A percentile compares a stretch with the other conserved stretches of the same genome.
Conservation (phyloP, 2,888 invertebrate genomes). For the Hipparchia semele region DNA sequence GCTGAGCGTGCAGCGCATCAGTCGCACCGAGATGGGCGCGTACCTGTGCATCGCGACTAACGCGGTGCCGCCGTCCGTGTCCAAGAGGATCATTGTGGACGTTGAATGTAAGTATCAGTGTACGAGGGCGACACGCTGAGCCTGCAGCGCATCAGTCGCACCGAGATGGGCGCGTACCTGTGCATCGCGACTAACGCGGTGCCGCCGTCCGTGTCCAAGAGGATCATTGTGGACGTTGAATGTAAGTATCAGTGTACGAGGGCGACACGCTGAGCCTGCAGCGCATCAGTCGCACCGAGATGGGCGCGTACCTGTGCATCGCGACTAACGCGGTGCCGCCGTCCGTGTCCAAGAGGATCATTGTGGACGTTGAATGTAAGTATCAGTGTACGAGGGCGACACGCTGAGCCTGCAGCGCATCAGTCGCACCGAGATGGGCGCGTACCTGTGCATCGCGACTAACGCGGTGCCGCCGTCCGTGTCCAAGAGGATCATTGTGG, state of each 20-base stretch:
- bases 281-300: conserved; percentile 93
- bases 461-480: conserved; percentile 96
- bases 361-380: conserved; percentile 94
- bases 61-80: conserved; percentile 95
- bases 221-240: conserved; percentile 81
- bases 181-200: conserved; percentile 89
- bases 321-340: conserved; percentile 95
- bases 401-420: conserved; percentile 93
- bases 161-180: conserved; percentile 74
- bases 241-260: not conserved
- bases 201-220: conserved; percentile 95
- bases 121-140: conserved; percentile 90
- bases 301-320: conserved; percentile 93
- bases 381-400: conserved; percentile 90
- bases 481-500: conserved; percentile 91
- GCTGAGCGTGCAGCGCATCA: conserved; percentile 92
- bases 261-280: conserved; percentile 90
- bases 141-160: conserved; percentile 93
- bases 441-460: conserved; percentile 76
- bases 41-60: conserved; percentile 93
- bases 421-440: conserved; percentile 87
- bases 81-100: conserved; percentile 95
- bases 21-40: conserved; percentile 94
- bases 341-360: conserved; percentile 95
- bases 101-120: conserved; percentile 82